A percentile compares a stretch with the other conserved stretches of the same genome.
phyloP scores from a whole-genome alignment of 2,888 invertebrate genomes.

The Hyles lineata region DNA sequence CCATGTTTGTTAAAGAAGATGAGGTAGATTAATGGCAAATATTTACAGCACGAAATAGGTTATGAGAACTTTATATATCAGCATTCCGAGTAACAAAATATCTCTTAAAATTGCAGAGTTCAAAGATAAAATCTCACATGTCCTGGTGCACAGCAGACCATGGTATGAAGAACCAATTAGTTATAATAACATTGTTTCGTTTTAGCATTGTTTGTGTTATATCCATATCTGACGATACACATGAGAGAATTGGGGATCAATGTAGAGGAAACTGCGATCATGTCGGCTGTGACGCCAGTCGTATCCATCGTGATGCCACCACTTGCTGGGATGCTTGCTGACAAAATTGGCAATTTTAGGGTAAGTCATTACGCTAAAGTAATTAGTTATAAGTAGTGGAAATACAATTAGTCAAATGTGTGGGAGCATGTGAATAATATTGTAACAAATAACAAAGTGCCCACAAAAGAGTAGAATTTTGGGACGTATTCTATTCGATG shows the following conservation, averaged over 20 bases:
- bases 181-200: neutral
- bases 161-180: neutral
- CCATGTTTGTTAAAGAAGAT: neutral
- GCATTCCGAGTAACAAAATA: neutral
- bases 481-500: slow-evolving; percentile 23
- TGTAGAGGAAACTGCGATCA: slow-evolving; percentile 91
- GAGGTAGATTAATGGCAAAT: slow-evolving; percentile 8
- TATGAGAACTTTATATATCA: neutral
- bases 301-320: slow-evolving; percentile 92
- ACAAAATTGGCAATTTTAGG: slow-evolving; percentile 92
- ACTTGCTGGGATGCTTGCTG: slow-evolving; percentile 90
- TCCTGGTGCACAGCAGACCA: too few species aligned
- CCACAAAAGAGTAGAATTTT: neutral
- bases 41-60: neutral
- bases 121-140: too few species aligned
- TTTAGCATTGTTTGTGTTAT: slow-evolving; percentile 89
- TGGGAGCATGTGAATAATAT: neutral
- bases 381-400: neutral
- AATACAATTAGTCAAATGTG: too few species aligned
- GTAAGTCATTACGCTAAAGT: slow-evolving; percentile 62
- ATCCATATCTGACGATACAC: slow-evolving; percentile 92
- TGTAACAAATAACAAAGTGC: neutral
- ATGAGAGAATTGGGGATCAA: slow-evolving; percentile 92
- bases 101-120: neutral
- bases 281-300: slow-evolving; percentile 91